These are phyloP conservation scores for Pterophyllum scalare DNA, from an alignment of 2,113 vertebrate genomes.

Conservation along the genomic window DNA sequence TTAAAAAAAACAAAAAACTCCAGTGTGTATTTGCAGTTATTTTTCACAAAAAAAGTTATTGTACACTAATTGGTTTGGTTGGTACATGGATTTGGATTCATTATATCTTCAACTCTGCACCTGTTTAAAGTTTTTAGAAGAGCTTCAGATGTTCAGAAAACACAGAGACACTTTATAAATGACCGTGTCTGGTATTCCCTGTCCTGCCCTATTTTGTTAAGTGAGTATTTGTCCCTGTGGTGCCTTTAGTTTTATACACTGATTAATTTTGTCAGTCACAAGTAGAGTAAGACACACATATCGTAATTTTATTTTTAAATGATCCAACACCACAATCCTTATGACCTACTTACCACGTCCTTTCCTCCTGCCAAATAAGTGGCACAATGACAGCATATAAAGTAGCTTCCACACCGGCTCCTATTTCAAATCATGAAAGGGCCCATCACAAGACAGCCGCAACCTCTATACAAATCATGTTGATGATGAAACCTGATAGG, in stretches of 20 bases:
- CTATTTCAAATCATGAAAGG: conserved; percentile 55
- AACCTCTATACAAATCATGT: conserved; percentile 65
- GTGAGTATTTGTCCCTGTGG: conserved; percentile 16
- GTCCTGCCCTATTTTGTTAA: conserved; percentile 21
- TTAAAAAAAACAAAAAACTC: neutral
- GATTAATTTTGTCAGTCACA: conserved; percentile 20
- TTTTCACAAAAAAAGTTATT: neutral
- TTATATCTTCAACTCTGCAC: conserved; percentile 3
- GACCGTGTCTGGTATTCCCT: neutral
- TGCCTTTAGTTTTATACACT: conserved; percentile 8
- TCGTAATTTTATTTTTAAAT: conserved; percentile 28
- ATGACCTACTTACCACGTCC: conserved; percentile 52
- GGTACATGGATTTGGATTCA: neutral
- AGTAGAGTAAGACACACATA: conserved; percentile 15
- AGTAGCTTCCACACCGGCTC: conserved; percentile 42
- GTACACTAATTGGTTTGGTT: neutral
- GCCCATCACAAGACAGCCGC: conserved; percentile 47
- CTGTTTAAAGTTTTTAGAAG: neutral
- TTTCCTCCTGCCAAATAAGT: conserved; percentile 41
- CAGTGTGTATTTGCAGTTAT: neutral
- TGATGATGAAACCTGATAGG: conserved; percentile 68
- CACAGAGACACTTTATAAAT: neutral
- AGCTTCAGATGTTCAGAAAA: neutral
- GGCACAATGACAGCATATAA: conserved; percentile 48
- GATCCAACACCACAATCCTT: conserved; percentile 16